These are phyloP conservation scores for Meliscaeva auricollis DNA, from an alignment of 2,888 invertebrate species.

Conservation along the genomic window DNA sequence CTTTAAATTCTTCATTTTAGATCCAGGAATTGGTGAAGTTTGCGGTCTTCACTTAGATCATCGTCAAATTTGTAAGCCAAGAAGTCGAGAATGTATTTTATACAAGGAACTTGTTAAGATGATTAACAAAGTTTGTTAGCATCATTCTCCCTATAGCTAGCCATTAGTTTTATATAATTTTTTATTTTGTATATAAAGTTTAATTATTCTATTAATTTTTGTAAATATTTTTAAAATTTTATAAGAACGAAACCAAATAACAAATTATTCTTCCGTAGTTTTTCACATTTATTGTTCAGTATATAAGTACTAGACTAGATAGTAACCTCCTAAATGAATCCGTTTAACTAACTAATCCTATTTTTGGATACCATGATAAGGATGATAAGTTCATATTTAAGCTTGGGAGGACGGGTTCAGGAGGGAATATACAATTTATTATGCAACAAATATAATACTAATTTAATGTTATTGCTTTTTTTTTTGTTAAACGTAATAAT, in stretches of 20 bases:
- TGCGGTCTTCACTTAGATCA: conserved; percentile 92
- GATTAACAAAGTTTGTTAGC: conserved; percentile 84
- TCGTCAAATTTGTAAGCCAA: conserved; percentile 94
- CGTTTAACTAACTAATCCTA: background rate
- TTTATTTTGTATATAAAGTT: conserved; percentile 20
- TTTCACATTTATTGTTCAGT: conserved; percentile 1
- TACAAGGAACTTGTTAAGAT: conserved; percentile 88
- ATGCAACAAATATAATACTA: conserved; percentile 24
- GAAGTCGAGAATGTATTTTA: conserved; percentile 88
- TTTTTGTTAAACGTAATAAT: background rate
- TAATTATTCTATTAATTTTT: conserved; percentile 29
- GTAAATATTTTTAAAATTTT: conserved; percentile 57
- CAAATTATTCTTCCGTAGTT: conserved; percentile 30
- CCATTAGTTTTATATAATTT: conserved; percentile 11
- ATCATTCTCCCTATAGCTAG: conserved; percentile 9
- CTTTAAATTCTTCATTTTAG: conserved; percentile 84
- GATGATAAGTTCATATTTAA: background rate
- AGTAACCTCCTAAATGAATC: conserved; percentile 3
- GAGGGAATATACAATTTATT: background rate
- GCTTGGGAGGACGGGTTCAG: background rate
- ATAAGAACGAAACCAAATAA: conserved; percentile 12
- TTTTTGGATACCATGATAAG: background rate
- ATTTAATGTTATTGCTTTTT: conserved; percentile 43
- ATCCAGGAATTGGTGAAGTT: conserved; percentile 91
- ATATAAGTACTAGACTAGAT: background rate